These are phyloP conservation scores for Caerostris darwini DNA, from an alignment of 1,140 invertebrate genomes.

Conservation along the genomic window DNA sequence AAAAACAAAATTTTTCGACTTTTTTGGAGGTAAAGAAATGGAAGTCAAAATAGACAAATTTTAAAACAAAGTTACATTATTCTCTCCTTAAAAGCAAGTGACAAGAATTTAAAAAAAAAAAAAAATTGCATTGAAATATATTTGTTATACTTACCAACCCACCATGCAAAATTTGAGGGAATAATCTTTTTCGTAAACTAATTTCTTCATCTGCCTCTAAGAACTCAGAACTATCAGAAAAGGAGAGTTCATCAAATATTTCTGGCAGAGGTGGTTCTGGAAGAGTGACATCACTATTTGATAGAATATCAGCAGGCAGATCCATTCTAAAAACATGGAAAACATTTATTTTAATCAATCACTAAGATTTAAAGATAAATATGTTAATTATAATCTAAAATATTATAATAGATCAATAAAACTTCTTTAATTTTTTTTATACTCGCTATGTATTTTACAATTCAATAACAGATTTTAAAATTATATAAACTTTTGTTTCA, in stretches of 20 bases:
- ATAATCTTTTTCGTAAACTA: slow-evolving; percentile 61
- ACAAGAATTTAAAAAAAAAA: background rate
- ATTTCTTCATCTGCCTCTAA: slow-evolving; percentile 72
- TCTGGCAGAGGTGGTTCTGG: slow-evolving; percentile 39
- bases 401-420: no score
- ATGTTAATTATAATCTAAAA: no score
- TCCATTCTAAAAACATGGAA: slow-evolving; percentile 32
- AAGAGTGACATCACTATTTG: background rate
- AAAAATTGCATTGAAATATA: background rate
- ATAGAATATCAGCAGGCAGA: background rate
- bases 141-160: slow-evolving; percentile 27
- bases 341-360: background rate
- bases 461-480: no score
- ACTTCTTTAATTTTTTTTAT: no score
- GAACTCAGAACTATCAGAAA: slow-evolving; percentile 70
- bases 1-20: no score
- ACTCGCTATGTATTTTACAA: no score
- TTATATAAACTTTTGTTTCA: no score
- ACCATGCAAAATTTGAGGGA: slow-evolving; percentile 47
- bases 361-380: no score
- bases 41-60: background rate
- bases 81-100: background rate
- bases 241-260: slow-evolving; percentile 69
- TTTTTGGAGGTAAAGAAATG: background rate
- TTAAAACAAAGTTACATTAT: no score